These are phyloP conservation scores for Isaurus tuberculatus DNA, from an alignment of 92 coral and sea anemone species.

Conservation along the genomic window DNA sequence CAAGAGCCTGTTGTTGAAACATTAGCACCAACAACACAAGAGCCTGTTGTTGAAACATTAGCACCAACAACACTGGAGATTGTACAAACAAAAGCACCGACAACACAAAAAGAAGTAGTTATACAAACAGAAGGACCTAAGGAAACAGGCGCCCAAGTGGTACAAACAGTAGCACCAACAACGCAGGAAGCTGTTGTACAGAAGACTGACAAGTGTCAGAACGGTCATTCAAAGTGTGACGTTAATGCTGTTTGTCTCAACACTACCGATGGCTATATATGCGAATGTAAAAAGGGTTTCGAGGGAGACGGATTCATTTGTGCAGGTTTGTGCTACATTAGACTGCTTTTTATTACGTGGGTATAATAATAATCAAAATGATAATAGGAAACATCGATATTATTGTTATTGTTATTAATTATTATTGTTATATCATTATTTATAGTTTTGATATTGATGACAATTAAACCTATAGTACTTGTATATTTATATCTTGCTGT, in stretches of 20 bases:
- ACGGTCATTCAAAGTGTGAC: background rate
- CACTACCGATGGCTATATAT: slow-evolving; percentile 8
- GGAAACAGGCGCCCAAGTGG: background rate
- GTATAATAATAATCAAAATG: background rate
- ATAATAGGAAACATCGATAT: too few relatives aligned
- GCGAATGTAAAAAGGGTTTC: slow-evolving; percentile 43
- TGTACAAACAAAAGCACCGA: background rate
- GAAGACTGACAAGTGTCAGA: background rate
- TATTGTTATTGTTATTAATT: too few relatives aligned
- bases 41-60: background rate
- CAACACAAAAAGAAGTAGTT: background rate
- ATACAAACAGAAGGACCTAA: background rate
- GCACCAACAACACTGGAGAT: background rate
- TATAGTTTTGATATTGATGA: too few relatives aligned
- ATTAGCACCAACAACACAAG: background rate
- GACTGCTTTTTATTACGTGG: background rate
- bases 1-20: background rate
- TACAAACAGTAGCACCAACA: slow-evolving; percentile 10
- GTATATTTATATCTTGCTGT: too few relatives aligned
- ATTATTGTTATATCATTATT: too few relatives aligned
- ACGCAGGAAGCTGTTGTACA: slow-evolving; percentile 4
- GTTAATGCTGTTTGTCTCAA: slow-evolving; percentile 24
- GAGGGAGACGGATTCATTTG: slow-evolving; percentile 42
- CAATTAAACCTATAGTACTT: too few relatives aligned
- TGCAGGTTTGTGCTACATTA: slow-evolving; percentile 4